Evolutionary conservation across 2,797 vertebrate species (phyloP), one percentile per base, ranked within the genome.

Genomic region (Choloepus didactylus): DNA sequence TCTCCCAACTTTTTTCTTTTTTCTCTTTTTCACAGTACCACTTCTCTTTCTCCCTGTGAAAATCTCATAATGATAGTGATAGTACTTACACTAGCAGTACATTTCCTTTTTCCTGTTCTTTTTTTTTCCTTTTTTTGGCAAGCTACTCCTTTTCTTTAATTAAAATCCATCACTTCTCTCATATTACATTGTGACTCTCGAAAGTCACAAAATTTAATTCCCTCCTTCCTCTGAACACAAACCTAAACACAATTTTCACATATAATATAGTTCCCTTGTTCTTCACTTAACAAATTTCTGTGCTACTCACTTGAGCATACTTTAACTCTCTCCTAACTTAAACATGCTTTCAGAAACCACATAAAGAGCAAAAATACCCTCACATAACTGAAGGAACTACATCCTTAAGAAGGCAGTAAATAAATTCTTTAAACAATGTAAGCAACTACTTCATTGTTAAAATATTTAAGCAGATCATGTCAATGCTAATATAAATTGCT

Each of bases 391-490:
- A 94, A 95, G 81, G 89, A 93, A 92, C 1, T 2, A 1, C 15
- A 81, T 77, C 27, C 49, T 77, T 87, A 69, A 51, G 60, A 96
- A 91, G 16, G 3, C 21, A 76, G 5, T 77, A 94, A 64, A 66
- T 92, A 31, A 79, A 62, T 87, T 93, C 12, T 91, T 91, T 93
- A 90, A 76, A 81, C n/a, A 84, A 46, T 41, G 12, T 35, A 85
- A 84, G 59, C 38, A 64, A 51, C 49, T 72, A 66, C 23, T 91
- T 6, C 16, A 75, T 8, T 44, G n/a, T 51, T 93, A 89, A 92
- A 95, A 87, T 95, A 77, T 67, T 95, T 86, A 88, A 88, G 69
- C 12, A 86, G 79, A 80, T 81, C 64, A 91, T 44, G 64, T 51
- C 41, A 90, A 69, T 69, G 75, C n/a, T 76, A 75, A 91, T 79